Percentiles rank a stretch among this genome's conserved stretches.
Evolutionary conservation across 2,113 vertebrate species (phyloP).

Genomic region (Anseranas semipalmata): DNA sequence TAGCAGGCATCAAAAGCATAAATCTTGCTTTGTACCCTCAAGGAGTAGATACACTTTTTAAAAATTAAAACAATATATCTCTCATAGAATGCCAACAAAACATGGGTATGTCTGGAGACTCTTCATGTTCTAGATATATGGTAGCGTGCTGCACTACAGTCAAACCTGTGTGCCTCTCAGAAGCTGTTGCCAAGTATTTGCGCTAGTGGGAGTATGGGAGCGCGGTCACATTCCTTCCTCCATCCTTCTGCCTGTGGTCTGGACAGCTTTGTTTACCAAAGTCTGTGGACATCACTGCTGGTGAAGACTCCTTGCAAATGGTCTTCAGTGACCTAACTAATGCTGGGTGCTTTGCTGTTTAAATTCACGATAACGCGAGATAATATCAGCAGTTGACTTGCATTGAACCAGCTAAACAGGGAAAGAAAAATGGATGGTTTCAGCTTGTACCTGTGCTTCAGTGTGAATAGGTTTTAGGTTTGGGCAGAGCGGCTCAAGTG

Average conservation of each 20-base stretch:
- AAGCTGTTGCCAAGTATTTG: not conserved
- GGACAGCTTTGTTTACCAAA: not conserved
- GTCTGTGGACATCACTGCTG: not conserved
- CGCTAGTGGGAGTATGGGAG: not conserved
- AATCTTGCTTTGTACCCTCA: not conserved
- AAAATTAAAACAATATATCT: not conserved
- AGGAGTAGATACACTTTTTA: not conserved
- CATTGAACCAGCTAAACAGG: not conserved
- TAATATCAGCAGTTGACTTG: not conserved
- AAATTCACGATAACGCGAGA: not conserved
- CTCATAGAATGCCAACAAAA: not conserved
- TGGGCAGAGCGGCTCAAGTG: not conserved
- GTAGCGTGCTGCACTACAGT: not conserved
- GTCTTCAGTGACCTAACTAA: not conserved
- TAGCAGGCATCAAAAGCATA: not conserved
- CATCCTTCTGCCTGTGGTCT: not conserved
- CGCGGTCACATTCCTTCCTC: not conserved
- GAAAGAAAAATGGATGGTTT: not conserved
- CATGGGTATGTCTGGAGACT: not conserved
- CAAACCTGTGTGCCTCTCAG: not conserved
- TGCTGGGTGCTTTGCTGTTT: not conserved
- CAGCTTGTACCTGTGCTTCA: not conserved
- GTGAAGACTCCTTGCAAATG: not conserved
- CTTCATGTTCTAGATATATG: not conserved
- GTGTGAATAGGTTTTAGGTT: not conserved